phyloP scores from a whole-genome alignment of 2,113 vertebrate genomes.

The Empidonax alnorum region DNA sequence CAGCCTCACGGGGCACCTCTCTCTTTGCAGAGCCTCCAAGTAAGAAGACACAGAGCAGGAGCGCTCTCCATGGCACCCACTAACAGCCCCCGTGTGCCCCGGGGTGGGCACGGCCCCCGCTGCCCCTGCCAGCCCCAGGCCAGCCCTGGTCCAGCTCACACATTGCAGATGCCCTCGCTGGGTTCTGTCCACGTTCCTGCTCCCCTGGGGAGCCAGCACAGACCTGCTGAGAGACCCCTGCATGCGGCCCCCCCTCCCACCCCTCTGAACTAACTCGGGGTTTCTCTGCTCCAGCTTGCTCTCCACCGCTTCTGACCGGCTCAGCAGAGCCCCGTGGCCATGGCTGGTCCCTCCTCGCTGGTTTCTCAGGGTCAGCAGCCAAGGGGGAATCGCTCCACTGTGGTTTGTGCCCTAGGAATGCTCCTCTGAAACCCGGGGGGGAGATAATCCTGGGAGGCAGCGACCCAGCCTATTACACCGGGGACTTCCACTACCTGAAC shows the following conservation, averaged over 20 bases:
- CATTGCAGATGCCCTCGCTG: neutral
- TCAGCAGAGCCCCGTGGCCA: fast-evolving
- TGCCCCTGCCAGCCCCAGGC: neutral
- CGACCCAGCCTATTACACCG: constrained; percentile 89
- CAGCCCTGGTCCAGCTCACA: neutral
- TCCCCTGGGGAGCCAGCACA: neutral
- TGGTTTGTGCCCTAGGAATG: constrained; percentile 75
- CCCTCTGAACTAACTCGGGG: neutral
- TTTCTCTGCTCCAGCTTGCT: neutral
- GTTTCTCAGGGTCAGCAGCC: neutral
- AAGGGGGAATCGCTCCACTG: neutral
- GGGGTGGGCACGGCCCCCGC: neutral
- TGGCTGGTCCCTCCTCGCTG: neutral
- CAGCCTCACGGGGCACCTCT: neutral
- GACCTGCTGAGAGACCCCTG: neutral
- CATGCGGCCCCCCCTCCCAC: neutral
- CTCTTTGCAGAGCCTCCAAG: constrained; percentile 67
- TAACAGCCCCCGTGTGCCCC: neutral
- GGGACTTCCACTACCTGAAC: constrained; percentile 88
- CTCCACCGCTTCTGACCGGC: fast-evolving
- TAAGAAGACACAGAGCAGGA: constrained; percentile 43
- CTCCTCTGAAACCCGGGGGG: constrained; percentile 83
- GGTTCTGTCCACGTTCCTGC: neutral
- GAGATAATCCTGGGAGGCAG: constrained; percentile 92
- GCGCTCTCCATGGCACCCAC: fast-evolving